Evolutionary conservation across 92 coral and sea anemone species (phyloP).

Genomic region (Umimayanthus chanpuru): DNA sequence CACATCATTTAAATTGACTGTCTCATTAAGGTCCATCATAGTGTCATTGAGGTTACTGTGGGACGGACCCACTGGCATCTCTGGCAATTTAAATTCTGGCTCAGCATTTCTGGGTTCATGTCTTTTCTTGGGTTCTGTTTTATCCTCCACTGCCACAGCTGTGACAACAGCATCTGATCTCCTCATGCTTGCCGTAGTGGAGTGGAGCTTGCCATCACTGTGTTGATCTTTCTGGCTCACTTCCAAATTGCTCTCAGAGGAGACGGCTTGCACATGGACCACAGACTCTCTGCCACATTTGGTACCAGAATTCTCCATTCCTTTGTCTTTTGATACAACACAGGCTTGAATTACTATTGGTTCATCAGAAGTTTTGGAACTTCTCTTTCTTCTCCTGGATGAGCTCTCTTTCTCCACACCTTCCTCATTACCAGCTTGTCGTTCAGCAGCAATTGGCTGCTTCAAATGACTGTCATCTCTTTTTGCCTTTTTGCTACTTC

Average conservation of each 20-base stretch:
- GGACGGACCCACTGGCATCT: not conserved
- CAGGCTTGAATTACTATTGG: conserved; percentile 60
- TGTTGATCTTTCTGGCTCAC: conserved; percentile 5
- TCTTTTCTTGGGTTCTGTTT: conserved; percentile 15
- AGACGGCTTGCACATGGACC: conserved; percentile 54
- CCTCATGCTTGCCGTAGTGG: not conserved
- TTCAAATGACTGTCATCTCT: conserved; percentile 6
- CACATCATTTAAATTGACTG: conserved; percentile 78
- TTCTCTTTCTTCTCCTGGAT: conserved; percentile 16
- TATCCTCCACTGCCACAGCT: conserved; percentile 35
- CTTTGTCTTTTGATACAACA: conserved; percentile 27
- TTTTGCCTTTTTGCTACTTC: conserved; percentile 6
- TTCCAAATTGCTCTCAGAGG: conserved; percentile 25
- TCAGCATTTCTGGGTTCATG: conserved; percentile 35
- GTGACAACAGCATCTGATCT: conserved; percentile 35
- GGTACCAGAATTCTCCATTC: conserved; percentile 1
- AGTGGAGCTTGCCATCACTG: conserved; percentile 14
- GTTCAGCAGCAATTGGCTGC: conserved; percentile 3
- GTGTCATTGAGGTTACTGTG: conserved; percentile 45
- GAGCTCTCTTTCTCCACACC: conserved; percentile 12
- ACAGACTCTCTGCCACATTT: conserved; percentile 40
- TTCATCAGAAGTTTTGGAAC: conserved; percentile 18
- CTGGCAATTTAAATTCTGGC: conserved; percentile 51
- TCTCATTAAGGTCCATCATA: conserved; percentile 69
- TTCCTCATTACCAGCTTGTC: not conserved